Evolutionary conservation across 1,140 invertebrate species (phyloP).

Genomic region (Drosophila punjabiensis): DNA sequence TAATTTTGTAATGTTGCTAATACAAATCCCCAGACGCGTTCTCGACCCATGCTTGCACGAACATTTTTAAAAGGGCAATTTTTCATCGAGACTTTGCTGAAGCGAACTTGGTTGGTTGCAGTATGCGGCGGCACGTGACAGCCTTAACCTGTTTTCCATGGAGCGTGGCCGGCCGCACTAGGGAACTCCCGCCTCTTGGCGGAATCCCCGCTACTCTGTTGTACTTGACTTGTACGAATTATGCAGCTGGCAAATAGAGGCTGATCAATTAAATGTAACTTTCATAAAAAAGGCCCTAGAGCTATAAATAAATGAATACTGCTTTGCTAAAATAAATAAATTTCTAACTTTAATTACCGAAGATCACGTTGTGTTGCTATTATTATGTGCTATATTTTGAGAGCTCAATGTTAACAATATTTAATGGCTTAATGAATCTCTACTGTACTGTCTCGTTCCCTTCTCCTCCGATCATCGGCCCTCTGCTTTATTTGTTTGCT

Average conservation of each 20-base stretch:
- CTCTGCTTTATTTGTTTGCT: conserved; percentile 6
- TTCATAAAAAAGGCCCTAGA: not conserved
- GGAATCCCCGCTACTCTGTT: conserved; percentile 7
- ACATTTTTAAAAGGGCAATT: conserved; percentile 2
- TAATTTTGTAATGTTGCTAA: conserved; percentile 25
- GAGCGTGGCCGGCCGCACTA: conserved; percentile 22
- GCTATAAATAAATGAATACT: not conserved
- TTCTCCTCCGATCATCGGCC: not conserved
- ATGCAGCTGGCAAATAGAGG: not conserved
- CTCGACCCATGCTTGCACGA: not conserved
- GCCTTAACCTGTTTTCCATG: conserved; percentile 60
- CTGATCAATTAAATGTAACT: not conserved
- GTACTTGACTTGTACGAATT: not conserved
- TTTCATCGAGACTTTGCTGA: conserved; percentile 1
- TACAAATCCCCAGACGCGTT: conserved; percentile 5
- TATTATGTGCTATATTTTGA: not conserved
- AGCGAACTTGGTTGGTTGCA: conserved; percentile 22
- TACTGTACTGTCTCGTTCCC: not conserved
- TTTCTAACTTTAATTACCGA: not conserved
- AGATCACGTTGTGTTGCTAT: not conserved
- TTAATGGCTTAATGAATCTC: not conserved
- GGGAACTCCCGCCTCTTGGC: not conserved
- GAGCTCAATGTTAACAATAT: not conserved
- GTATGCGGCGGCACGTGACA: conserved; percentile 36
- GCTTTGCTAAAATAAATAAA: not conserved